Conservation (phyloP, 1,140 invertebrate genomes). For the Holotrichia oblita region DNA sequence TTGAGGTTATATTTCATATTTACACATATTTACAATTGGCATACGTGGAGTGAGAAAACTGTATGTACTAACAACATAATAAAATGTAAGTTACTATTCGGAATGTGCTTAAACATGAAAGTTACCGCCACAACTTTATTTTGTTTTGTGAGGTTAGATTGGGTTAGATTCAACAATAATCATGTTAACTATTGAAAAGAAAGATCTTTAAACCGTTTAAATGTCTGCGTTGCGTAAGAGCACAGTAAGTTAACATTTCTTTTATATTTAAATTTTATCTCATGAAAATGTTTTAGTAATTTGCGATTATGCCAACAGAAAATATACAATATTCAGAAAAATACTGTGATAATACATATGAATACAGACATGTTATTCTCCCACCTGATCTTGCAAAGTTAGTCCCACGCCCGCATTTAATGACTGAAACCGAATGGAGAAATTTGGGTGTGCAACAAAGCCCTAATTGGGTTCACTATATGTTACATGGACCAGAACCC, state of each 20-base stretch:
- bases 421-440: slow-evolving; percentile 96
- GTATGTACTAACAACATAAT: no score
- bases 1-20: slow-evolving; percentile 26
- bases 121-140: not conserved
- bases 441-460: slow-evolving; percentile 95
- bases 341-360: slow-evolving; percentile 84
- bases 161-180: not conserved
- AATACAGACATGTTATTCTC: slow-evolving; percentile 93
- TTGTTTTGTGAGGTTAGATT: slow-evolving; percentile 15
- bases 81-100: no score
- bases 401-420: slow-evolving; percentile 90
- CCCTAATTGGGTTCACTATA: slow-evolving; percentile 95
- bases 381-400: slow-evolving; percentile 85
- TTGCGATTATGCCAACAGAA: slow-evolving; percentile 67
- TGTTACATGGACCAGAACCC: slow-evolving; percentile 90
- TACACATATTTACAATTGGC: not conserved
- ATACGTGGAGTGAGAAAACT: not conserved
- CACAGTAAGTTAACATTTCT: not conserved
- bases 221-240: not conserved
- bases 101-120: no score
- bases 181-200: not conserved
- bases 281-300: not conserved
- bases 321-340: slow-evolving; percentile 93
- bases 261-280: not conserved
- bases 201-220: not conserved